phyloP scores from a whole-genome alignment of 1,140 invertebrate species.

The Pemphigus obesinymphae region DNA sequence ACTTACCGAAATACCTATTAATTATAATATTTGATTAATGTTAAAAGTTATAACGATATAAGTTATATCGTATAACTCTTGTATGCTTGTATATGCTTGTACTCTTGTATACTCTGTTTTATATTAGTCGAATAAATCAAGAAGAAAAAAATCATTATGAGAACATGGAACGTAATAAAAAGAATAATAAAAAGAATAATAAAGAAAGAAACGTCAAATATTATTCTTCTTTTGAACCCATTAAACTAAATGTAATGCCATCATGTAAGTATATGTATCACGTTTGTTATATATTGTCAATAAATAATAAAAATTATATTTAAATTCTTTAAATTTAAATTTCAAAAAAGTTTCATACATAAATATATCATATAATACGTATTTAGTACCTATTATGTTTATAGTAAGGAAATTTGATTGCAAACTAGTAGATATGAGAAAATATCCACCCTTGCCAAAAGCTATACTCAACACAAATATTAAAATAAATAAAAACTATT shows the following conservation, averaged over 20 bases:
- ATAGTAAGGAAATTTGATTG: conserved; percentile 11
- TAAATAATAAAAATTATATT: too few species aligned
- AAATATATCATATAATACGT: too few species aligned
- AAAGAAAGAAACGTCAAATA: conserved; percentile 16
- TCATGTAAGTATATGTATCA: conserved; percentile 11
- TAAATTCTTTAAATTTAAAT: too few species aligned
- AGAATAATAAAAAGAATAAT: too few species aligned
- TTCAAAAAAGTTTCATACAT: too few species aligned
- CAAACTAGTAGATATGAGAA: not conserved
- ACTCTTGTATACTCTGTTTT: too few species aligned
- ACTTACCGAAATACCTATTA: too few species aligned
- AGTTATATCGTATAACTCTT: too few species aligned
- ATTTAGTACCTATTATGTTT: not conserved
- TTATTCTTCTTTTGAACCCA: conserved; percentile 25
- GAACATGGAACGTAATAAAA: not conserved
- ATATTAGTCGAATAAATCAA: conserved; percentile 4
- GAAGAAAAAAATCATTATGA: not conserved
- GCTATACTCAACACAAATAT: conserved; percentile 22
- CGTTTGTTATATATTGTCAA: too few species aligned
- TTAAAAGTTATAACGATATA: too few species aligned
- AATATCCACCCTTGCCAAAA: not conserved
- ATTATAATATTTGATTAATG: too few species aligned
- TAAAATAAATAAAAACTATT: conserved; percentile 25
- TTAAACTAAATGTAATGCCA: not conserved
- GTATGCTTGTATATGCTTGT: too few species aligned